Conservation (phyloP, 2,797 vertebrate genomes). For the Cynodonichthys magdalenae region DNA sequence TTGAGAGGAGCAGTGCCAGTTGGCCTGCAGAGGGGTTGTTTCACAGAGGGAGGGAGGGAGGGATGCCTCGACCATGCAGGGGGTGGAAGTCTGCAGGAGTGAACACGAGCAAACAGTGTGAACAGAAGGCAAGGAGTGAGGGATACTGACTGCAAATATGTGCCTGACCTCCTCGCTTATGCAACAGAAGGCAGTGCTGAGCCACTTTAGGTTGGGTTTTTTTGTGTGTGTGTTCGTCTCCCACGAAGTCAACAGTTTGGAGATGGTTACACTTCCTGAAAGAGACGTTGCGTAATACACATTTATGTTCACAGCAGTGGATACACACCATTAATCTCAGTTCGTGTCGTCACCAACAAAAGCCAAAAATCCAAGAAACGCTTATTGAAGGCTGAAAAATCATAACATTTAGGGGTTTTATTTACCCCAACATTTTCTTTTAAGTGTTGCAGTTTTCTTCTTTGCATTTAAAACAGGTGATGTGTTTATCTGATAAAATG, state of each 20-base stretch:
- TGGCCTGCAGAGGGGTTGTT: slow-evolving; percentile 65
- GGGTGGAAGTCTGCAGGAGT: slow-evolving; percentile 55
- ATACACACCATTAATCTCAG: background rate
- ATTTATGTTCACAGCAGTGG: slow-evolving; percentile 47
- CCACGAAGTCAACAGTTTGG: slow-evolving; percentile 57
- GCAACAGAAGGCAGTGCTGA: slow-evolving; percentile 54
- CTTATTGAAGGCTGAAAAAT: too few species aligned
- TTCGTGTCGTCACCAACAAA: too few species aligned
- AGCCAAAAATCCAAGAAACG: too few species aligned
- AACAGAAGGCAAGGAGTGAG: slow-evolving; percentile 72
- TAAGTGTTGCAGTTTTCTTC: too few species aligned
- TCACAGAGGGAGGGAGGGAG: slow-evolving; percentile 57
- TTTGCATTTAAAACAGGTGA: too few species aligned
- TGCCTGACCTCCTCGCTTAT: slow-evolving; percentile 67
- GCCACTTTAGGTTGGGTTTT: slow-evolving; percentile 42
- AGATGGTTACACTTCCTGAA: slow-evolving; percentile 47
- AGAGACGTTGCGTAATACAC: slow-evolving; percentile 62
- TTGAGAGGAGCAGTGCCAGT: slow-evolving; percentile 66
- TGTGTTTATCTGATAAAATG: too few species aligned
- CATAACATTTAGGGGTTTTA: too few species aligned
- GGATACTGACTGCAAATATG: slow-evolving; percentile 56
- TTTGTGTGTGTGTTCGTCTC: slow-evolving; percentile 58
- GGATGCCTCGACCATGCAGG: slow-evolving; percentile 62
- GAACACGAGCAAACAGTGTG: slow-evolving; percentile 31
- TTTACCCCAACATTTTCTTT: too few species aligned